These are phyloP conservation scores for Puma concolor DNA, from an alignment of 2,113 vertebrate species.

Conservation along the genomic window DNA sequence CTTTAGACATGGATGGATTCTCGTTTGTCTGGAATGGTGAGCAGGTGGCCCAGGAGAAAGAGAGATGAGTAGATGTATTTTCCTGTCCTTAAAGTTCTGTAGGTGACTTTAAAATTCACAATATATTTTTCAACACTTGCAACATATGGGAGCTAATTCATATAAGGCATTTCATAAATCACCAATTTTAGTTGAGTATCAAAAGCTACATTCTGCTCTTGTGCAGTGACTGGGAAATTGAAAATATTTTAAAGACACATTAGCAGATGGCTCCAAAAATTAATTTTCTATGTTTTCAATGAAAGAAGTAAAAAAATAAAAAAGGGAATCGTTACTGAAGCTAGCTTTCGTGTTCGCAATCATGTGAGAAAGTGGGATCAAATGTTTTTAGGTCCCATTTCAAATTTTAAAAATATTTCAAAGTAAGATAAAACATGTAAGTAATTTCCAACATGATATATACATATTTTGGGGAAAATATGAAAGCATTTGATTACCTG, in stretches of 20 bases:
- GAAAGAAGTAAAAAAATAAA: not conserved
- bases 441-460: not conserved
- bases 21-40: not conserved
- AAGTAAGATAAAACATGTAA: not conserved
- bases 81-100: not conserved
- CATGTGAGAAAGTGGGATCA: not conserved
- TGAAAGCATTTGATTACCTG: not conserved
- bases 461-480: not conserved
- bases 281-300: not conserved
- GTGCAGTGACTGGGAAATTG: not conserved
- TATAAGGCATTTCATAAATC: conserved; percentile 2
- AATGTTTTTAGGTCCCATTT: not conserved
- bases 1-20: not conserved
- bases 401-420: not conserved
- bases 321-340: not conserved
- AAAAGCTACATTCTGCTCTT: not conserved
- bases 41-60: not conserved
- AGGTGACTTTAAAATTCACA: not conserved
- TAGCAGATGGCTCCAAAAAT: not conserved
- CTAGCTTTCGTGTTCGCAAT: not conserved
- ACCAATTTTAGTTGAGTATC: not conserved
- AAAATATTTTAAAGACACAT: conserved; percentile 26
- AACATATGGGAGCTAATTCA: not conserved
- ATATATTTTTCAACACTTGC: not conserved
- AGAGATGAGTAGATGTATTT: not conserved